Base-by-base conservation (phyloP, 2,797 vertebrate genomes). In the Diplodus puntazzo region DNA sequence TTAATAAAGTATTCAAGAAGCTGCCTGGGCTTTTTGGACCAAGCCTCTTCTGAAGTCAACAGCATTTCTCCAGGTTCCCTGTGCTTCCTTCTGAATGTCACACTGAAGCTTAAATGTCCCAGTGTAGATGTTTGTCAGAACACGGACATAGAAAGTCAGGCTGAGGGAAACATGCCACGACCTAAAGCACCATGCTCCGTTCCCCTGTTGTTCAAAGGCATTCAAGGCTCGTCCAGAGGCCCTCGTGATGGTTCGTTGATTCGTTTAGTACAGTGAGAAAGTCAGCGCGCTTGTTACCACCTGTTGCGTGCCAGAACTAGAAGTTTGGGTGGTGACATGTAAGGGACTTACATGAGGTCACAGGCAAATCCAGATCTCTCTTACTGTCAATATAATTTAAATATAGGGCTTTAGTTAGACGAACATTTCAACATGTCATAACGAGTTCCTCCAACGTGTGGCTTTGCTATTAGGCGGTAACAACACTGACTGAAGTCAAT, bases 241-340 rank as follows among this genome's bases (percentile, higher is more conserved):
- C 78, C 73, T 65, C 63, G 73, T 58, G 43, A 75, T 73, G 79
- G 57, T 66, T 79, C 81, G 76, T 75, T 69, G 71, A 82, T 88
- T 82, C 84, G 73, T 91, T 92, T 85, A 91, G 86, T 91, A 84
- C 71, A 83, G 86, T 80, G 84, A 83, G 59, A 65, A 87, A 74
- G 65, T 85, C 78, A 79, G 81, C 42, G 80, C 21, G 66, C 86
- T 81, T 90, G 89, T 88, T 89, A 87, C 90, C 93, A 92, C 92
- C 91, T 93, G 93, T 83, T 77, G 86, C 71, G 42, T 49, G 58
- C 83, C 88, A 82, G 39, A 86, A 75, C 85, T 71, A 89, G 69
- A 87, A 16, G 61, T 65, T 50, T 67, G 59, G 55, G 59, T 39
- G 14, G 13, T 64, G 66, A 55, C 61, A 74, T 53, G 25, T 59